A percentile compares a stretch with the other conserved stretches of the same genome.
Evolutionary conservation across 2,113 vertebrate species (phyloP).

Genomic region (Leucopternis melanops): DNA sequence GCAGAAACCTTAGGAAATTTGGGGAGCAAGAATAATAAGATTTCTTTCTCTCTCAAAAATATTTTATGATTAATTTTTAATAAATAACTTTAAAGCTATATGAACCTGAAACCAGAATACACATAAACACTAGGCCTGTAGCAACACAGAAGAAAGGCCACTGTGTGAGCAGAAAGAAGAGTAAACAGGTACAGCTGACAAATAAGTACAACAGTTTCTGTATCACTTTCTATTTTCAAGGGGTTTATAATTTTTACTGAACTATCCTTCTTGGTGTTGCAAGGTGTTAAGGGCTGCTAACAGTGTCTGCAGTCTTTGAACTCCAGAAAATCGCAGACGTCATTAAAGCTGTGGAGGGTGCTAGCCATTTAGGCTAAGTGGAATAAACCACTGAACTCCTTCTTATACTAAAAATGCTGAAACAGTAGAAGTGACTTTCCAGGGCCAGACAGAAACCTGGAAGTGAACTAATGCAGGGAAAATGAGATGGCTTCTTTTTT

Average conservation of each 20-base stretch:
- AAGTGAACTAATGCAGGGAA: not conserved
- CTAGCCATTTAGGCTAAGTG: not conserved
- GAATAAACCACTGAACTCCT: not conserved
- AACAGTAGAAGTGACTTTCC: not conserved
- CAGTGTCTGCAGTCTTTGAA: not conserved
- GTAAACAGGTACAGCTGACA: not conserved
- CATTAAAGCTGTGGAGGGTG: not conserved
- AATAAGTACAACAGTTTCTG: not conserved
- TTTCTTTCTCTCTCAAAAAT: not conserved
- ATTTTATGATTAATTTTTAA: not conserved
- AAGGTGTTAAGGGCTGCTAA: constrained; percentile 1
- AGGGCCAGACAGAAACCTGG: not conserved
- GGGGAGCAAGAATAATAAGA: not conserved
- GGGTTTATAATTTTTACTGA: not conserved
- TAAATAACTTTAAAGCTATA: not conserved
- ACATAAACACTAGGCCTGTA: not conserved
- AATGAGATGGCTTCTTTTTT: not conserved
- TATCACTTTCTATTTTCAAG: not conserved
- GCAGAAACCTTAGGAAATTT: not conserved
- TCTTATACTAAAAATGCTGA: not conserved
- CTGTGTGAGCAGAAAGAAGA: not conserved
- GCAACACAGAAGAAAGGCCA: not conserved
- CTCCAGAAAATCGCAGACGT: not conserved
- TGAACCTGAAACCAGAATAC: not conserved
- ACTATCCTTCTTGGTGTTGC: not conserved